Evolutionary conservation across 2,797 vertebrate species (phyloP).

Genomic region (Cheracebus regulus): DNA sequence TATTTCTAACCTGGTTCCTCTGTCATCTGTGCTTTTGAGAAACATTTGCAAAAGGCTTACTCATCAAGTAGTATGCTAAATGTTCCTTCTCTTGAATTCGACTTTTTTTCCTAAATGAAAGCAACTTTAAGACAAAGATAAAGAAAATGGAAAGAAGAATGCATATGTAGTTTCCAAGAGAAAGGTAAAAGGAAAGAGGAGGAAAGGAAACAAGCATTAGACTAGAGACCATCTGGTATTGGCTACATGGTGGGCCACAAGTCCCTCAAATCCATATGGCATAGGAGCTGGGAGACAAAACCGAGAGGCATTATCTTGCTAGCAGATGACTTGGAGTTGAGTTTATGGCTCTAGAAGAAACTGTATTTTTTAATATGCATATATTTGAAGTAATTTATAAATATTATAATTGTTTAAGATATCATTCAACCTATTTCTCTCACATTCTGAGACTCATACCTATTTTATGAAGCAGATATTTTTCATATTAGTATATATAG

Average conservation of each 20-base stretch:
- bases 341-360: not conserved
- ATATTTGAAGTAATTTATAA: not conserved
- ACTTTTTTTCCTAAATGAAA: not conserved
- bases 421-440: not conserved
- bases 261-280: no score
- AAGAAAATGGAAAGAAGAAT: not conserved
- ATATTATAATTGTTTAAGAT: not conserved
- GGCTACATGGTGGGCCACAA: not conserved
- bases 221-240: not conserved
- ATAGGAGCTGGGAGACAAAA: accelerated
- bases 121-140: not conserved
- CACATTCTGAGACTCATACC: not conserved
- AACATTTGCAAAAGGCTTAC: not conserved
- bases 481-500: not conserved
- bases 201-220: not conserved
- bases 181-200: not conserved
- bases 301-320: not conserved
- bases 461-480: not conserved
- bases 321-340: not conserved
- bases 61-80: not conserved
- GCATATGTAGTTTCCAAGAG: not conserved
- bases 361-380: not conserved
- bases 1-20: not conserved
- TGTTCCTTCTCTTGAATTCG: constrained; percentile 1
- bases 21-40: not conserved